Conservation (phyloP, 2,113 vertebrate species). For the Callipepla californica region DNA sequence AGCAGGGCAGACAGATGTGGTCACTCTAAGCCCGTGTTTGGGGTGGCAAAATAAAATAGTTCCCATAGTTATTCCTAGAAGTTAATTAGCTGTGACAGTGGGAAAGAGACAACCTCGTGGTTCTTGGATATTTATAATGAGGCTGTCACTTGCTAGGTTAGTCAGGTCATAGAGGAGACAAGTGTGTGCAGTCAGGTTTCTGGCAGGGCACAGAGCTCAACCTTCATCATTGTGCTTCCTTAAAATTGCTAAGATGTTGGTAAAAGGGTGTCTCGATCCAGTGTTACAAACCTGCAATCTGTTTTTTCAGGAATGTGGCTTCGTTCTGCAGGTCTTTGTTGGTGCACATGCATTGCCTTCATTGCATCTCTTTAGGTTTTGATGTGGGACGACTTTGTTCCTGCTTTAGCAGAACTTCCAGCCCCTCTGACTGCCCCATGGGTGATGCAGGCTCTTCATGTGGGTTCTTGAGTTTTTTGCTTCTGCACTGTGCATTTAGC, state of each 20-base stretch:
- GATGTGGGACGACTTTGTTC: neutral
- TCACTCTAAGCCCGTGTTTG: conserved; percentile 24
- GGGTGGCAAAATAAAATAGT: conserved; percentile 47
- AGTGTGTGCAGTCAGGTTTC: conserved; percentile 67
- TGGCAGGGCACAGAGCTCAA: conserved; percentile 14
- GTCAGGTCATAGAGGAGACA: conserved; percentile 53
- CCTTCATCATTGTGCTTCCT: neutral
- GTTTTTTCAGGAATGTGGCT: neutral
- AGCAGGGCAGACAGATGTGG: neutral
- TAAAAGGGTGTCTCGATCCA: neutral
- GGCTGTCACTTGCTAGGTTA: conserved; percentile 70
- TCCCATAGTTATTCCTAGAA: conserved; percentile 74
- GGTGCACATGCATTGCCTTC: neutral
- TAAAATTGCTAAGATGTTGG: neutral
- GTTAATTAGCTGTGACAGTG: conserved; percentile 80
- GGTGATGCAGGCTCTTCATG: neutral
- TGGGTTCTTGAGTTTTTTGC: neutral
- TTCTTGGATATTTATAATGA: conserved; percentile 74
- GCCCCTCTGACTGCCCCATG: neutral
- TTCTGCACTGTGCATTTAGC: neutral
- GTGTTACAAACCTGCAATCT: neutral
- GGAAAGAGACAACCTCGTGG: conserved; percentile 74
- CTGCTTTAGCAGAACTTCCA: neutral
- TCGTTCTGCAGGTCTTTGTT: neutral
- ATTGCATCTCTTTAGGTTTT: neutral